These are phyloP conservation scores for Phalloptychus januarius DNA, from an alignment of 2,797 vertebrate species.

Conservation along the genomic window DNA sequence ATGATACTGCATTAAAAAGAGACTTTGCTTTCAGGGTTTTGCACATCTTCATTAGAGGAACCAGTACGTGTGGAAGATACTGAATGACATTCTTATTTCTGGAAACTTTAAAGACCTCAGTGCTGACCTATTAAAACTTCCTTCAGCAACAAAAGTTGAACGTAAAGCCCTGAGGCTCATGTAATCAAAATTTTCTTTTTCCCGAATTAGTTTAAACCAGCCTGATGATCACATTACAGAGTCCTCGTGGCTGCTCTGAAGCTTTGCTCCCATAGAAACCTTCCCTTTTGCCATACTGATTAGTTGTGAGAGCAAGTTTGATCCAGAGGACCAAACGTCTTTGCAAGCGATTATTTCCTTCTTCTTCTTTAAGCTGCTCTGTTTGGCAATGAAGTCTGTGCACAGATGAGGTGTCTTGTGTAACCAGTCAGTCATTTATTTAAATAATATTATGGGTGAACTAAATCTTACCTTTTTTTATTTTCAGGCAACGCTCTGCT, in stretches of 20 bases:
- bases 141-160: constrained; percentile 33
- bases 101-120: constrained; percentile 16
- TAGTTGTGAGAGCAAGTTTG: constrained; percentile 30
- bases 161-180: constrained; percentile 22
- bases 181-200: constrained; percentile 27
- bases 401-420: neutral
- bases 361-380: neutral
- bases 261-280: constrained; percentile 21
- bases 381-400: constrained; percentile 6
- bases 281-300: constrained; percentile 22
- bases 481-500: neutral
- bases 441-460: neutral
- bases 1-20: neutral
- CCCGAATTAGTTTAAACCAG: constrained; percentile 31
- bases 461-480: neutral
- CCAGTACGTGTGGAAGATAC: neutral
- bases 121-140: constrained; percentile 23
- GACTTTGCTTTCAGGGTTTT: neutral
- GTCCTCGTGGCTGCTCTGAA: constrained; percentile 11
- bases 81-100: constrained; percentile 13
- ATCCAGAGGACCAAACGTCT: constrained; percentile 16
- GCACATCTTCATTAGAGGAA: neutral
- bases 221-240: constrained; percentile 27
- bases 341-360: constrained; percentile 31
- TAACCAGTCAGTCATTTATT: neutral